Evolutionary conservation across 2,797 vertebrate species (phyloP).

Genomic region (Gallinago solitaria): DNA sequence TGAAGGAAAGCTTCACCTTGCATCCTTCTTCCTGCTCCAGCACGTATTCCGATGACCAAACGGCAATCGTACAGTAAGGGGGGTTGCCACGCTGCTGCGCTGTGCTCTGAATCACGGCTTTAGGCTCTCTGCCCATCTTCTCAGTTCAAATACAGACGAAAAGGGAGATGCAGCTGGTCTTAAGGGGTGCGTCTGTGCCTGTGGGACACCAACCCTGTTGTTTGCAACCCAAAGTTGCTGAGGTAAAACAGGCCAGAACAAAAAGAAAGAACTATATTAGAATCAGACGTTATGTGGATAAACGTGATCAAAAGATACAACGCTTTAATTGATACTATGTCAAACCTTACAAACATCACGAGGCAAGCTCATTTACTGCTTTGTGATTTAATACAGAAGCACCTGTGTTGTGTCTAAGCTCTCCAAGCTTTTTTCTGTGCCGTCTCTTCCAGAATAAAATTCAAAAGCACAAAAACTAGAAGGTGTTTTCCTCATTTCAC

Average conservation of each 20-base stretch:
- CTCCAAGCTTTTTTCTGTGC: neutral
- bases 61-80: neutral
- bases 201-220: neutral
- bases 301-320: neutral
- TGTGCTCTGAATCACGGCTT: neutral
- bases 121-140: neutral
- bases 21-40: neutral
- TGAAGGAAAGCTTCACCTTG: neutral
- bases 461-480: neutral
- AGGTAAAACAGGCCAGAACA: neutral
- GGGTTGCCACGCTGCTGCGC: neutral
- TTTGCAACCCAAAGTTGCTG: neutral
- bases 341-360: neutral
- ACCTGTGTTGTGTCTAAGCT: neutral
- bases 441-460: neutral
- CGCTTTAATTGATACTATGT: neutral
- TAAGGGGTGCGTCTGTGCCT: neutral
- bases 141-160: neutral
- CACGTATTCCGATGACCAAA: neutral
- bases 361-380: neutral
- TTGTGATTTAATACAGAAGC: neutral
- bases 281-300: neutral
- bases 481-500: neutral
- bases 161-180: neutral
- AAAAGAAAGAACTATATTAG: neutral